Evolutionary conservation across 2,888 invertebrate species (phyloP).

Genomic region (Kryphioiulus occultus): DNA sequence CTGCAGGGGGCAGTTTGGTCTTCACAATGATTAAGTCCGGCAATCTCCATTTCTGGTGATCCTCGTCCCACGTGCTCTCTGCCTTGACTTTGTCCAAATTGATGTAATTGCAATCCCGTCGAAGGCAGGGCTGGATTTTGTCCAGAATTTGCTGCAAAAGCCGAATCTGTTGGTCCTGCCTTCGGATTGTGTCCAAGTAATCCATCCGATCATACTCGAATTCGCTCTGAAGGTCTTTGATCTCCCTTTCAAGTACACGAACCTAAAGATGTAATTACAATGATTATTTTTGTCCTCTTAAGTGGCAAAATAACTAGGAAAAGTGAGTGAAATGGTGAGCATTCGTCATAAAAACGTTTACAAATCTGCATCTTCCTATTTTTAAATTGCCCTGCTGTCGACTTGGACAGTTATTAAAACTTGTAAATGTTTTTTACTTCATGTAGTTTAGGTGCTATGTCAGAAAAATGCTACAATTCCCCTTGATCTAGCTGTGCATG

Average conservation of each 20-base stretch:
- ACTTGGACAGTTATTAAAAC: too few species aligned
- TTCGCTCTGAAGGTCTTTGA: conserved; percentile 79
- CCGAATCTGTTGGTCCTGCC: conserved; percentile 74
- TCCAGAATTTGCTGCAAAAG: conserved; percentile 72
- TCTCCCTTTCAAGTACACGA: conserved; percentile 74
- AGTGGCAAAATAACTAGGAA: conserved; percentile 1
- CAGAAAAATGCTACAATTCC: too few species aligned
- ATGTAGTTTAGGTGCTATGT: too few species aligned
- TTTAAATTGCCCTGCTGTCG: not conserved
- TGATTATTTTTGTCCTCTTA: not conserved
- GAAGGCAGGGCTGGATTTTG: conserved; percentile 73
- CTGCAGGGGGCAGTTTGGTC: conserved; percentile 75
- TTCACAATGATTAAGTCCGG: conserved; percentile 73
- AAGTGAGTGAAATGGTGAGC: conserved; percentile 40
- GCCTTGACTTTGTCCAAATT: conserved; percentile 75
- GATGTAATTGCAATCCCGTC: conserved; percentile 77
- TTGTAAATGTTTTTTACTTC: too few species aligned
- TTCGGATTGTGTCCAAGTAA: conserved; percentile 80
- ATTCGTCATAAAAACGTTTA: not conserved
- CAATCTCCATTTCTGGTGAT: conserved; percentile 73
- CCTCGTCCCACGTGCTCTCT: conserved; percentile 78
- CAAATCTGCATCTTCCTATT: not conserved
- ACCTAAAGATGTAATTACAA: conserved; percentile 63
- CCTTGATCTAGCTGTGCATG: too few species aligned
- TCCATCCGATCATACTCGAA: conserved; percentile 83